These are phyloP conservation scores for Sorex fumeus DNA, from an alignment of 2,113 vertebrate species.

Conservation along the genomic window DNA sequence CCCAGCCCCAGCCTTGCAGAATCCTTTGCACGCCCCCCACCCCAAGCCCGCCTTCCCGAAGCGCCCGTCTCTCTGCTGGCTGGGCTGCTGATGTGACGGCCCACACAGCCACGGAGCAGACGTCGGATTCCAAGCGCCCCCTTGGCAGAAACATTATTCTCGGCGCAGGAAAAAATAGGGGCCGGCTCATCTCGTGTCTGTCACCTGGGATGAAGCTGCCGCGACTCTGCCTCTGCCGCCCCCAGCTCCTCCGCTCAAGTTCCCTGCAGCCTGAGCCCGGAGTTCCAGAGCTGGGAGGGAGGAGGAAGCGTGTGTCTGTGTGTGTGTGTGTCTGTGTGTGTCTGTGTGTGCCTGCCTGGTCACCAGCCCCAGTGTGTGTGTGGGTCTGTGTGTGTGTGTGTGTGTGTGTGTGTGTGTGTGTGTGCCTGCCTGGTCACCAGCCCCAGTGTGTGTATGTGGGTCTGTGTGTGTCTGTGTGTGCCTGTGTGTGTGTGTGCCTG, in stretches of 20 bases:
- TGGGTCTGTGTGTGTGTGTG: too few relatives aligned
- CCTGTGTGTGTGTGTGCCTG: too few relatives aligned
- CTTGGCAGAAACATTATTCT: constrained; percentile 82
- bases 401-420: too few relatives aligned
- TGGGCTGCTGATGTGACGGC: constrained; percentile 75
- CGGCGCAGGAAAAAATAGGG: constrained; percentile 74
- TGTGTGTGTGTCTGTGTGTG: too few relatives aligned
- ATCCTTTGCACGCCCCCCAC: neutral
- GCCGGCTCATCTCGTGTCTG: constrained; percentile 79
- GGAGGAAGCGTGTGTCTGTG: too few relatives aligned
- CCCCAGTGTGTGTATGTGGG: too few relatives aligned
- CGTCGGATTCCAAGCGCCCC: constrained; percentile 79
- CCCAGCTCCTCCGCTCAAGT: constrained; percentile 37
- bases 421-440: too few relatives aligned
- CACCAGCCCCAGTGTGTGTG: too few relatives aligned
- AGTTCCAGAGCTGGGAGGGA: neutral
- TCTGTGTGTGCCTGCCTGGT: too few relatives aligned
- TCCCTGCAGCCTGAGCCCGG: constrained; percentile 21
- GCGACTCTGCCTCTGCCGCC: constrained; percentile 66
- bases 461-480: too few relatives aligned
- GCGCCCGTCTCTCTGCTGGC: constrained; percentile 59
- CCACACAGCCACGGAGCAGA: constrained; percentile 80
- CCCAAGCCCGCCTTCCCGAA: constrained; percentile 20
- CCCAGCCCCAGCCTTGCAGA: too few relatives aligned
- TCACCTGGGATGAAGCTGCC: constrained; percentile 81